These are phyloP conservation scores for Oriolus oriolus DNA, from an alignment of 2,113 vertebrate genomes.

Conservation along the genomic window DNA sequence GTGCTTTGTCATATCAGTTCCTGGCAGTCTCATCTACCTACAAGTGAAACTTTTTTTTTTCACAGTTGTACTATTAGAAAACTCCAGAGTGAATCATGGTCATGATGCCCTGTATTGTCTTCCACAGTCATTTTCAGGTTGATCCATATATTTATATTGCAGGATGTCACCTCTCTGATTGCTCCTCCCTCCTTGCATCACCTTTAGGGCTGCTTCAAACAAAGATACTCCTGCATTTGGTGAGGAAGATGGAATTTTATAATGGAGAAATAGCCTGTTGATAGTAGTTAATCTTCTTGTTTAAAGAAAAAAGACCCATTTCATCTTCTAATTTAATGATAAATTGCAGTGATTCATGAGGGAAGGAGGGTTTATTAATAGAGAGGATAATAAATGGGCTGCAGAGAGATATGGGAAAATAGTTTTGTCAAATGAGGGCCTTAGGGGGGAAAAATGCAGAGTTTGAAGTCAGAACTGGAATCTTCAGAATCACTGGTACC, in stretches of 20 bases:
- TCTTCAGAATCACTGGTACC: not conserved
- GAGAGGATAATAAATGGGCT: not conserved
- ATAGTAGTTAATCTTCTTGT: conserved; percentile 37
- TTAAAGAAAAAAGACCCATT: conserved; percentile 12
- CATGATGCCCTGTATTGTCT: not conserved
- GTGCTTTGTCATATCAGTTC: not conserved
- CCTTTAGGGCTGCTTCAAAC: not conserved
- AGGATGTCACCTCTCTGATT: not conserved
- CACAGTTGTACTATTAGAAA: not conserved
- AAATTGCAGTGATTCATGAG: conserved; percentile 35
- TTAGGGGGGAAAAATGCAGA: not conserved
- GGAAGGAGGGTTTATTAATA: conserved; percentile 28
- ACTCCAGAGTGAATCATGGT: not conserved
- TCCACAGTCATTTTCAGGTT: not conserved
- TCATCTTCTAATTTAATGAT: conserved; percentile 51
- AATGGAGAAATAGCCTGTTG: conserved; percentile 40
- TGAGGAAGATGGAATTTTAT: conserved; percentile 20
- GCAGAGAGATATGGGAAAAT: conserved; percentile 8
- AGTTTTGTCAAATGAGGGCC: not conserved
- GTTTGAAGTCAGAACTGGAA: not conserved
- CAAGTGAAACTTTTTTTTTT: not conserved
- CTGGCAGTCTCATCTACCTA: not conserved
- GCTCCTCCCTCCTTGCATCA: not conserved
- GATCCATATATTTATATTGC: not conserved
- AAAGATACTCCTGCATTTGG: not conserved